Evolutionary conservation across 2,888 invertebrate genomes (phyloP).

Genomic region (Tortricodes alternella): DNA sequence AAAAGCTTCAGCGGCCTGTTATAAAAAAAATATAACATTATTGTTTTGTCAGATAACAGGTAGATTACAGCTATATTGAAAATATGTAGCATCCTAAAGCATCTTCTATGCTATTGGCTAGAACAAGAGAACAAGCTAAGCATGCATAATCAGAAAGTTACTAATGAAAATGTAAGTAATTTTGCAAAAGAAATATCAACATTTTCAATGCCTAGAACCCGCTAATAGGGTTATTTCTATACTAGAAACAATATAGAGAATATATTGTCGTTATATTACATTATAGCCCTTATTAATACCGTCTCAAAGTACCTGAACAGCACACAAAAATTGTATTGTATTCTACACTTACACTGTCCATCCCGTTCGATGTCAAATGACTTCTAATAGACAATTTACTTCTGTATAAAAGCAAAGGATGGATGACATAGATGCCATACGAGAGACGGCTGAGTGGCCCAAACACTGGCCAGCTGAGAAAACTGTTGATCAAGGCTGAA

Average conservation of each 20-base stretch:
- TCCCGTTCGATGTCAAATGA: neutral
- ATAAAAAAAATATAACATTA: neutral
- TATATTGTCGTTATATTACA: no score
- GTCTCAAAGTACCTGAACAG: neutral
- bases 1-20: neutral
- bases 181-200: no score
- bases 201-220: no score
- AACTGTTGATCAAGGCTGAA: constrained; percentile 17
- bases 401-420: neutral
- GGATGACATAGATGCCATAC: constrained; percentile 14
- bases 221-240: no score
- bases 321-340: no score
- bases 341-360: neutral
- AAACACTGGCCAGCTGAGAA: constrained; percentile 15
- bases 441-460: constrained; percentile 18
- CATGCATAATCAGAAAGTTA: no score
- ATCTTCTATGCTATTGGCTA: neutral
- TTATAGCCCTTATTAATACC: no score
- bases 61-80: neutral
- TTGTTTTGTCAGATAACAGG: no score
- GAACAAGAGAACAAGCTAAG: no score
- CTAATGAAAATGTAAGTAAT: no score
- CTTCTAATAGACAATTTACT: neutral
- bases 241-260: no score
- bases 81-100: neutral